phyloP scores from a whole-genome alignment of 2,888 invertebrate species.

The Papilio elwesi region DNA sequence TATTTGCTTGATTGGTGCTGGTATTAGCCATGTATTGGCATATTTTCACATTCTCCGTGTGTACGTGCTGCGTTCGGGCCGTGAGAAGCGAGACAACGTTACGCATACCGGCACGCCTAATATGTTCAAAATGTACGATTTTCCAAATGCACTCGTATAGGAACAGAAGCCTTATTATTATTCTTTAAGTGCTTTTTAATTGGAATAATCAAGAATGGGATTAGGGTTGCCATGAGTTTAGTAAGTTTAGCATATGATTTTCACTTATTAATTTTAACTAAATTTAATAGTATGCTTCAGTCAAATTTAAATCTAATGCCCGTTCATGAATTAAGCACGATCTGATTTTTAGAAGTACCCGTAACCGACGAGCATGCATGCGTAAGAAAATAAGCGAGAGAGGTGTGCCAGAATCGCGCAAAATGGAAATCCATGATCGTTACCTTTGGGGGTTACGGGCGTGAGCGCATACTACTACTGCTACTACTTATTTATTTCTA shows the following conservation, averaged over 20 bases:
- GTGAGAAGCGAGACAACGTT: constrained; percentile 61
- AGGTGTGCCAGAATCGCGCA: no score
- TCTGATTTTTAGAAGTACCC: no score
- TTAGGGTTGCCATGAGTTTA: constrained; percentile 16
- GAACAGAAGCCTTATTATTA: constrained; percentile 32
- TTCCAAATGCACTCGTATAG: constrained; percentile 29
- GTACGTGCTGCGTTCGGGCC: constrained; percentile 59
- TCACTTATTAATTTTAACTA: not conserved
- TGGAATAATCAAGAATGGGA: constrained; percentile 24
- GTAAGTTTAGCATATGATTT: not conserved
- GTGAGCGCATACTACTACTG: no score
- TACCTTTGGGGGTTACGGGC: no score
- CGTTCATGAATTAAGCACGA: no score
- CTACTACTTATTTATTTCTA: no score
- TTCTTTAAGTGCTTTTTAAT: constrained; percentile 36
- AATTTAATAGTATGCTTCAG: no score
- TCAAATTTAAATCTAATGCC: no score
- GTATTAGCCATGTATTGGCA: constrained; percentile 58
- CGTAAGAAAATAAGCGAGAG: no score
- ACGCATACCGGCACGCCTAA: constrained; percentile 44
- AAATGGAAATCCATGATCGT: no score
- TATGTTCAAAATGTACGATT: constrained; percentile 48
- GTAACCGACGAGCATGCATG: no score
- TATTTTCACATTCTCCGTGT: constrained; percentile 72
- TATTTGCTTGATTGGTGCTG: constrained; percentile 36